Evolutionary conservation across 2,113 vertebrate species (phyloP).

Genomic region (Tragulus kanchil): DNA sequence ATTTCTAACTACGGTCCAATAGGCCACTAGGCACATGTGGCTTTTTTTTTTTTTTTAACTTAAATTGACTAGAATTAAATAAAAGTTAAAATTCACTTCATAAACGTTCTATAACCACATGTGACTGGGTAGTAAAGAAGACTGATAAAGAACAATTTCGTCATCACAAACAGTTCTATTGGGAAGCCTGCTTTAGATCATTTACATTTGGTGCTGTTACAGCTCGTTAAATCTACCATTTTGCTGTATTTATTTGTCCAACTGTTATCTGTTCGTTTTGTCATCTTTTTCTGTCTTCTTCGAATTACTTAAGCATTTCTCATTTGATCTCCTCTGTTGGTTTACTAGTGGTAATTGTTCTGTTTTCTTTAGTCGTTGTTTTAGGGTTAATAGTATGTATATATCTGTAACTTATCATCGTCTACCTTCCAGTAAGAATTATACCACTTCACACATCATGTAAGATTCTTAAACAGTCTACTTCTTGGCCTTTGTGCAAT

Average conservation of each 20-base stretch:
- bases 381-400: background rate
- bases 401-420: background rate
- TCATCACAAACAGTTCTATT: background rate
- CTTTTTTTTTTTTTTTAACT: slow-evolving; percentile 15
- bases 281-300: background rate
- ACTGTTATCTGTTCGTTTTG: background rate
- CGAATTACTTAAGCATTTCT: slow-evolving; percentile 30
- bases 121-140: background rate
- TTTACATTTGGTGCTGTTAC: background rate
- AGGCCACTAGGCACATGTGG: background rate
- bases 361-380: background rate
- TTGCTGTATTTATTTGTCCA: background rate
- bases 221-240: background rate
- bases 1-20: background rate
- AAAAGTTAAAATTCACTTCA: background rate
- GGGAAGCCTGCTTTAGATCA: background rate
- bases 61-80: background rate
- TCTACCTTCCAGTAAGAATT: background rate
- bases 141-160: background rate
- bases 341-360: background rate
- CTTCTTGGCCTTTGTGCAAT: background rate
- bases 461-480: background rate
- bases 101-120: background rate
- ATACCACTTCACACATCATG: background rate
- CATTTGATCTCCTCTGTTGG: background rate